phyloP scores from a whole-genome alignment of 2,888 invertebrate genomes.

The Morinoia aosen region DNA sequence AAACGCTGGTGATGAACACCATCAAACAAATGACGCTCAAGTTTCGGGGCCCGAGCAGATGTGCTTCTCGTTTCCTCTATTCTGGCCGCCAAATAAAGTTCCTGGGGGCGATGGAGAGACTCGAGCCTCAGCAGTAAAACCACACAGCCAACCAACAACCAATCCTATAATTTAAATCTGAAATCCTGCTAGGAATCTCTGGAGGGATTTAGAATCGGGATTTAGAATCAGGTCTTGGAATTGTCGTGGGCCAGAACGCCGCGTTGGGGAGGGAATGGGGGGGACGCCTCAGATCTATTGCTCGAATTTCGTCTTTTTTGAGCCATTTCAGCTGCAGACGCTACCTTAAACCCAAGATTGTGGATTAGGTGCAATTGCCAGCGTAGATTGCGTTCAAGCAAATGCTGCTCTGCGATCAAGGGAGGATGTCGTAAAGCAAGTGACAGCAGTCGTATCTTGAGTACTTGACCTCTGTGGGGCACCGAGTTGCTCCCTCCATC shows the following conservation, averaged over 20 bases:
- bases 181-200: conserved; percentile 46
- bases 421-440: conserved; percentile 21
- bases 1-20: not conserved
- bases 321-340: not conserved
- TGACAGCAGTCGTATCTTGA: not conserved
- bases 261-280: not conserved
- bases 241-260: conserved; percentile 15
- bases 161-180: conserved; percentile 53
- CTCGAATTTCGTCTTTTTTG: conserved; percentile 1
- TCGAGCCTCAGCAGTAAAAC: conserved; percentile 39
- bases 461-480: not conserved
- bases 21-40: not conserved
- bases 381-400: conserved; percentile 20
- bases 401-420: not conserved
- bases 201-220: conserved; percentile 41
- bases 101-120: conserved; percentile 28
- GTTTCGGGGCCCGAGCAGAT: not conserved
- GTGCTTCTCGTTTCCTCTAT: not conserved
- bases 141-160: conserved; percentile 51
- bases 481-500: not conserved
- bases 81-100: conserved; percentile 36
- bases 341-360: conserved; percentile 45
- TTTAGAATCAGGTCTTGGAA: conserved; percentile 52
- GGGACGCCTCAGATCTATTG: not conserved
- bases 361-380: conserved; percentile 45